Percentiles rank a stretch among this genome's conserved stretches.
phyloP scores from a whole-genome alignment of 2,888 invertebrate genomes.

The Halictus quadricinctus region DNA sequence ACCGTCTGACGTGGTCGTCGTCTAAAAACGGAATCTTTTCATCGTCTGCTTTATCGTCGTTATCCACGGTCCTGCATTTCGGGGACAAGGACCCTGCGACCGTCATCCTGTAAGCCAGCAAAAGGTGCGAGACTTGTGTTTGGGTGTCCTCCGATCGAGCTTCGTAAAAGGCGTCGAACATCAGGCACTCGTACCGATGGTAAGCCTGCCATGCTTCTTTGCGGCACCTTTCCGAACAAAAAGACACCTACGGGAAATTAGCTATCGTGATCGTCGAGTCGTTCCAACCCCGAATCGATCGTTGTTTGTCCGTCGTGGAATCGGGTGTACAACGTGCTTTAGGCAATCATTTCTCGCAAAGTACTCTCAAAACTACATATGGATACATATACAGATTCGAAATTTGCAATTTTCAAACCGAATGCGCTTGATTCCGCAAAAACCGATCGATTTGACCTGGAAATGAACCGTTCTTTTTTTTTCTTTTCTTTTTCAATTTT shows the following conservation, averaged over 20 bases:
- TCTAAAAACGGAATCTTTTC: slow-evolving; percentile 36
- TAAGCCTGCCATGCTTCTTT: slow-evolving; percentile 76
- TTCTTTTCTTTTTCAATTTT: not conserved
- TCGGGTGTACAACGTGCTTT: not conserved
- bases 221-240: slow-evolving; percentile 80
- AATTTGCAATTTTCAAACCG: not conserved
- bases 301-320: not conserved
- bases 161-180: slow-evolving; percentile 76
- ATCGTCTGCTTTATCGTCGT: slow-evolving; percentile 31
- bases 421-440: not conserved
- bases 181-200: slow-evolving; percentile 81
- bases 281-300: not conserved
- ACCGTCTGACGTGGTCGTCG: slow-evolving; percentile 61
- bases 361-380: not conserved
- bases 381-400: no score
- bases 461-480: slow-evolving; percentile 20
- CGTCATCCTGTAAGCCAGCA: slow-evolving; percentile 78
- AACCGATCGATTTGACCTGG: not conserved
- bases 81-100: slow-evolving; percentile 61
- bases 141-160: slow-evolving; percentile 49
- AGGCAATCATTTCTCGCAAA: not conserved
- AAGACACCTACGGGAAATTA: slow-evolving; percentile 78
- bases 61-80: slow-evolving; percentile 13
- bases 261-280: not conserved
- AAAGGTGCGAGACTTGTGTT: slow-evolving; percentile 67